Conservation (phyloP, 2,113 vertebrate genomes). For the Strigops habroptila region DNA sequence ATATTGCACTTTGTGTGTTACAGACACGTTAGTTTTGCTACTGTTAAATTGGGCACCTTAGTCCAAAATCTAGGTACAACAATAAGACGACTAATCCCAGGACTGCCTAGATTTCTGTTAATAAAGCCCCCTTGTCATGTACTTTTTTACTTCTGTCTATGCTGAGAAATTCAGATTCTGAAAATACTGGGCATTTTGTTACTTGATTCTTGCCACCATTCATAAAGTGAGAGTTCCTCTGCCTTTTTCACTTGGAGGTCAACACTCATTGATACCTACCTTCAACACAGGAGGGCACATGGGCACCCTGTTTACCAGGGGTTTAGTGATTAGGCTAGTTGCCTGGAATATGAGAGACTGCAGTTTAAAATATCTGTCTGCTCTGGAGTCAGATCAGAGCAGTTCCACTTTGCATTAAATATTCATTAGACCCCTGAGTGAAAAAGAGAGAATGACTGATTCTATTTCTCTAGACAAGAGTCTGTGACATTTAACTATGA, state of each 20-base stretch:
- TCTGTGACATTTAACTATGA: neutral
- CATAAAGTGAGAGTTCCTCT: neutral
- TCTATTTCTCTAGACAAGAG: neutral
- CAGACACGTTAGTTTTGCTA: neutral
- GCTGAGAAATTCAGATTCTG: neutral
- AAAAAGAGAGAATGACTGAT: neutral
- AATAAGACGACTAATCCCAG: neutral
- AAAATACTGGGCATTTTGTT: neutral
- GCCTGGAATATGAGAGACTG: neutral
- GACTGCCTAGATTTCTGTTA: neutral
- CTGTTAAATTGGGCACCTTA: neutral
- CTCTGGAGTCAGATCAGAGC: neutral
- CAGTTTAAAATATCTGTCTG: neutral
- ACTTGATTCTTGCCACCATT: neutral
- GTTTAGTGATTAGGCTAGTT: neutral
- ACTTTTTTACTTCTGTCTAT: neutral
- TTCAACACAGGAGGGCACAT: neutral
- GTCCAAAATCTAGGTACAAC: neutral
- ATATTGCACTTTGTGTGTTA: neutral
- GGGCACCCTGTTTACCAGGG: neutral
- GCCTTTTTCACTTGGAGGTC: neutral
- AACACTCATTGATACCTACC: neutral
- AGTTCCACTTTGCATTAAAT: neutral
- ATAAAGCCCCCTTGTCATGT: fast-evolving
- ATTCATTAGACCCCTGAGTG: slow-evolving; percentile 26